Evolutionary conservation across 2,113 vertebrate species (phyloP).

Genomic region (Puffinus mauretanicus): DNA sequence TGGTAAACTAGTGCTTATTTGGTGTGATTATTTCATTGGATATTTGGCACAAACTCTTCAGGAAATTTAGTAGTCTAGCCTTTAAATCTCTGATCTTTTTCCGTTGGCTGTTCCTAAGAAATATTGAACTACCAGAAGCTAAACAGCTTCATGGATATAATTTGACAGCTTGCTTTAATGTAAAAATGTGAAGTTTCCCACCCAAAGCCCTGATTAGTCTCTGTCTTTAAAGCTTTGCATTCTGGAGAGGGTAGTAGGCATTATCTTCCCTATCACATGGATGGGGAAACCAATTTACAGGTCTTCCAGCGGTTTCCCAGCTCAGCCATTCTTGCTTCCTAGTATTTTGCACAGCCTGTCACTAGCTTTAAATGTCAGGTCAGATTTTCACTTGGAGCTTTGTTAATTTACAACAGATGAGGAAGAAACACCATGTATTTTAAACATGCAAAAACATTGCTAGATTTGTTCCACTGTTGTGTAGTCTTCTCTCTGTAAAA

Average conservation of each 20-base stretch:
- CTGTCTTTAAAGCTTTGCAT: not conserved
- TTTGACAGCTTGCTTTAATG: slow-evolving; percentile 4
- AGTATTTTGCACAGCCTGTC: not conserved
- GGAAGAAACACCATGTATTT: not conserved
- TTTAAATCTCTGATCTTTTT: slow-evolving; percentile 22
- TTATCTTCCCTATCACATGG: not conserved
- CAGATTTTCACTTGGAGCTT: not conserved
- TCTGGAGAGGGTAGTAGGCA: not conserved
- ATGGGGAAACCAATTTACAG: not conserved
- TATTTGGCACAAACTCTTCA: not conserved
- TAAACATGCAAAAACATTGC: not conserved
- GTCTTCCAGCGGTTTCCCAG: not conserved
- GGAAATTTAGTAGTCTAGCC: slow-evolving; percentile 44
- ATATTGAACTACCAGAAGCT: not conserved
- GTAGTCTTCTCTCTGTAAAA: not conserved
- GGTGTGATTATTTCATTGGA: not conserved
- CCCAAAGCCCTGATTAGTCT: not conserved
- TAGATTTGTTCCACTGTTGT: not conserved
- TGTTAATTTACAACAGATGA: not conserved
- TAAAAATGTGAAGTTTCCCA: not conserved
- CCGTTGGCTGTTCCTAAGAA: slow-evolving; percentile 5
- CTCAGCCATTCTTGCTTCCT: not conserved
- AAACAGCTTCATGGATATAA: not conserved
- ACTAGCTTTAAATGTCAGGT: not conserved
- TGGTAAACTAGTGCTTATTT: slow-evolving; percentile 28